Evolutionary conservation across 2,113 vertebrate genomes (phyloP), one percentile per base, ranked within the genome.

Genomic region (Pithys albifrons): DNA sequence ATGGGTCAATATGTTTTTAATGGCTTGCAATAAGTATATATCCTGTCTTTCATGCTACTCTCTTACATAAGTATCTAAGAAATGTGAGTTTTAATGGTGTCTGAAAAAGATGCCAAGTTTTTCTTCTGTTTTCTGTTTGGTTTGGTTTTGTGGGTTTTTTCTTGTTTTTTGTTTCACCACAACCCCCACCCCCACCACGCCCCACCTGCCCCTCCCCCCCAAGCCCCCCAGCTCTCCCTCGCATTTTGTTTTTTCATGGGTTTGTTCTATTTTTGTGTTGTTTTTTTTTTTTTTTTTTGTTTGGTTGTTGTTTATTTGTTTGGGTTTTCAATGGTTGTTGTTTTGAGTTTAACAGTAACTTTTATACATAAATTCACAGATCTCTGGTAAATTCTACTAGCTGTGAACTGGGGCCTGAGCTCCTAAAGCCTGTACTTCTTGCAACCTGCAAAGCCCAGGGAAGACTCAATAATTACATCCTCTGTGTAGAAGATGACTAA

Each of bases 261-360:
- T 35, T 62, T 29, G 41, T 62, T 61, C 20, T 75, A 41, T 41
- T 41, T 41, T 41, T 12, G 41, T 41, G 13, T 41, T 12, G 41
- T 4, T 41, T n/a, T n/a, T n/a, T n/a, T n/a, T n/a, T n/a, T n/a
- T n/a, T n/a, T n/a, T n/a, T n/a, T n/a, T 41, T 41, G 41, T 41
- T 41, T 41, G 41, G 13, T 41, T 41, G 12, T 41, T 41, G 41
- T 41, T 41, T 41, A 14, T 41, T 41, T 41, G 41, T 41, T 11
- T 5, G 10, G 6, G 12, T 23, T 62, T 62, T 41, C 43, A 29
- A 19, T 57, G 3, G 0, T 39, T 64, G 3, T 0, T 39, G 5
- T 4, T 57, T 54, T n/a, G 29, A 6, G 6, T 67, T 75, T 8
- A 64, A 27, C 9, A 2, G 4, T 77, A 71, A 43, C 5, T 72